Percentiles rank a stretch among this genome's conserved stretches.
phyloP scores from a whole-genome alignment of 2,888 invertebrate species.

The Drosophila setosimentum region DNA sequence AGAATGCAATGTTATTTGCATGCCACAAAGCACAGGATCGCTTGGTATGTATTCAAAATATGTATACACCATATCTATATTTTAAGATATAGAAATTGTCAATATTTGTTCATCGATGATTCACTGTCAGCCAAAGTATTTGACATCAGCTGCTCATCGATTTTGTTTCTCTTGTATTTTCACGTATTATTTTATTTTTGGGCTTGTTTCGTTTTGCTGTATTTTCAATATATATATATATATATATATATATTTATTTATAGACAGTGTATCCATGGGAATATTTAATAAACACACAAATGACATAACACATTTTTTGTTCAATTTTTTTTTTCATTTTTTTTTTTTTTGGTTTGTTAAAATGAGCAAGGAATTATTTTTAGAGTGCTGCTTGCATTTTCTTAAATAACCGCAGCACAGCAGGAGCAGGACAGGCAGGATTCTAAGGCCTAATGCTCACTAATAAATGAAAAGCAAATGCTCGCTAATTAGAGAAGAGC shows the following conservation, averaged over 20 bases:
- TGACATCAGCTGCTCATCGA: neutral
- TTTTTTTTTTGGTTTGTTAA: neutral
- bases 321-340: neutral
- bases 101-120: conserved; percentile 2
- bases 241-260: neutral
- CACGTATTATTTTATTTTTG: neutral
- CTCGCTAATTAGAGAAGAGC: conserved; percentile 56
- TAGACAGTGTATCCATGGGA: neutral
- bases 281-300: neutral
- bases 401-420: conserved; percentile 30
- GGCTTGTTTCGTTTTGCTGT: neutral
- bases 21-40: conserved; percentile 12
- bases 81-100: neutral
- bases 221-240: neutral
- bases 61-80: neutral
- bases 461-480: conserved; percentile 56
- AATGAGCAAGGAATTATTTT: conserved; percentile 19
- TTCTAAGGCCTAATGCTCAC: conserved; percentile 12
- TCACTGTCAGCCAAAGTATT: neutral
- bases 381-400: conserved; percentile 13
- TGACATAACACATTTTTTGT: neutral
- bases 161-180: neutral
- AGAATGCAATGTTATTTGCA: conserved; percentile 31
- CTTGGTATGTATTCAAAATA: neutral
- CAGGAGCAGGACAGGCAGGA: neutral